These are phyloP conservation scores for Apamea monoglypha DNA, from an alignment of 2,888 invertebrate species.

Conservation along the genomic window DNA sequence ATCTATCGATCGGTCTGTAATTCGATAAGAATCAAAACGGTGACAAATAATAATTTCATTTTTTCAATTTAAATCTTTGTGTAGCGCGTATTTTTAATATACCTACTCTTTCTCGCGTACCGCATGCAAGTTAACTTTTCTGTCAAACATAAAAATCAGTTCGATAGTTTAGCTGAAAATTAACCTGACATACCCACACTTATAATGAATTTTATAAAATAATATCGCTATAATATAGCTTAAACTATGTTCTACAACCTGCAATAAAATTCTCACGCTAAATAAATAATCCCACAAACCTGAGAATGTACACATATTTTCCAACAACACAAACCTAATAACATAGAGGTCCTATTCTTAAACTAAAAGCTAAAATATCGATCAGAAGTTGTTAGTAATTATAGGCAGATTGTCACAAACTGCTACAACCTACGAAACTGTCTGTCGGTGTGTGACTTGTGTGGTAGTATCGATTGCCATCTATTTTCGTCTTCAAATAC, in stretches of 20 bases:
- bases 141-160: background rate
- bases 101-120: background rate
- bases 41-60: too few relatives aligned
- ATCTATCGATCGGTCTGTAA: background rate
- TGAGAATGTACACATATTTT: conserved; percentile 8
- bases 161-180: too few relatives aligned
- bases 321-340: conserved; percentile 1
- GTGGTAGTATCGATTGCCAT: conserved; percentile 59
- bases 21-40: background rate
- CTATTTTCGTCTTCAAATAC: conserved; percentile 63
- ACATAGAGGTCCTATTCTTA: conserved; percentile 11
- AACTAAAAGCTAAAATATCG: conserved; percentile 18
- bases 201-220: background rate
- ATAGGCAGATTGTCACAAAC: conserved; percentile 44
- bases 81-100: background rate
- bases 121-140: background rate
- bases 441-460: conserved; percentile 14
- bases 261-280: background rate
- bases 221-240: too few relatives aligned
- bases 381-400: conserved; percentile 21
- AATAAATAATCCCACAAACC: conserved; percentile 18
- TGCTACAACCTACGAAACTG: conserved; percentile 22
- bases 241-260: background rate
- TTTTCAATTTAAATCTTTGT: background rate
- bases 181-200: too few relatives aligned